Percentiles rank a stretch among this genome's conserved stretches.
Conservation (phyloP, 2,113 vertebrate species). For the Chaetops frenatus region DNA sequence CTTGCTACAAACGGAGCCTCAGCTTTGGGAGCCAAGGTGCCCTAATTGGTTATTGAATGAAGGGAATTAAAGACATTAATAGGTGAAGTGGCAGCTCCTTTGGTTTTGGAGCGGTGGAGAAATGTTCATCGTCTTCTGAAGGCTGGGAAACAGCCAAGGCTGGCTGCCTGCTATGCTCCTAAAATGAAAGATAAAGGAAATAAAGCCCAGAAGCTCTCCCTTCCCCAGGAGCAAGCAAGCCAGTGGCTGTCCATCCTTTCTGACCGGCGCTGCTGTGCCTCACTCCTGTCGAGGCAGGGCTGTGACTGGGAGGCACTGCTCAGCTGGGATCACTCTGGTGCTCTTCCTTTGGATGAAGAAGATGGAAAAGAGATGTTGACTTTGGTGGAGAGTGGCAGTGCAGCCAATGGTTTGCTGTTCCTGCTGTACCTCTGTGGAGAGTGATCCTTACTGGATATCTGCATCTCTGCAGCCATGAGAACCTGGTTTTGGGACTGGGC, state of each 20-base stretch:
- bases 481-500: neutral
- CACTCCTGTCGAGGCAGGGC: neutral
- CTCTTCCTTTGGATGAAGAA: neutral
- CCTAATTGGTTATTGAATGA: constrained; percentile 52
- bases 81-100: constrained; percentile 25
- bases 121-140: neutral
- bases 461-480: neutral
- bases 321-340: fast-evolving
- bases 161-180: neutral
- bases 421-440: neutral
- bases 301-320: neutral
- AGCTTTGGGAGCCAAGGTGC: constrained; percentile 19
- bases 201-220: neutral
- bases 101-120: neutral
- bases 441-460: neutral
- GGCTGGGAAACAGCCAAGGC: neutral
- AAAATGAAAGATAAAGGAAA: neutral
- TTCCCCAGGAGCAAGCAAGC: neutral
- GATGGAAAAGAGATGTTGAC: neutral
- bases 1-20: constrained; percentile 1
- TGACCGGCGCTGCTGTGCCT: fast-evolving
- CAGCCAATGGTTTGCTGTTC: neutral
- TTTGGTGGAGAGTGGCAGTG: neutral
- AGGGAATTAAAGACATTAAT: constrained; percentile 45
- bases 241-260: fast-evolving